Conservation (phyloP, 2,113 vertebrate genomes). For the Alethe diademata region DNA sequence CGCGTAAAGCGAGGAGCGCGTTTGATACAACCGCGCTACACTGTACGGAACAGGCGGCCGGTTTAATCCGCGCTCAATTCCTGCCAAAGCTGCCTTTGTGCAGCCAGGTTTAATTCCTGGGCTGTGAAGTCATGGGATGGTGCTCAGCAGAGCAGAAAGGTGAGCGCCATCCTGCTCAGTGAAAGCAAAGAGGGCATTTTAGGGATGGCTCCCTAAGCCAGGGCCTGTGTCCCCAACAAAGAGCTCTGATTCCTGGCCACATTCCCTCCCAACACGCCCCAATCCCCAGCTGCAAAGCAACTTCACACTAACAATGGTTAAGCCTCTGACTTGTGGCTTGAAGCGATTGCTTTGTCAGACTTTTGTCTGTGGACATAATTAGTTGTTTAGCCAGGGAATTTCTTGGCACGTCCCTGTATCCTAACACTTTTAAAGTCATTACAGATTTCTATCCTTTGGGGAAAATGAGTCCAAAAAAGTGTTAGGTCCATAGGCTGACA, state of each 20-base stretch:
- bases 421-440: not conserved
- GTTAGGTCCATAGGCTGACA: not conserved
- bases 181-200: constrained; percentile 55
- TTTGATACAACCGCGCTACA: not conserved
- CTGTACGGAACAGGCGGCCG: not conserved
- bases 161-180: constrained; percentile 5
- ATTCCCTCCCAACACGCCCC: constrained; percentile 2
- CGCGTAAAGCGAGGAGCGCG: not conserved
- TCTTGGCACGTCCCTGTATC: not conserved
- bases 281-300: constrained; percentile 4
- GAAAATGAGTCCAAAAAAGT: not conserved
- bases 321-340: constrained; percentile 50
- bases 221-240: constrained; percentile 9
- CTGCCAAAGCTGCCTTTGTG: constrained; percentile 46
- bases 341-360: constrained; percentile 28
- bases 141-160: constrained; percentile 70
- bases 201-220: constrained; percentile 13
- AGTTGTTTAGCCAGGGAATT: not conserved
- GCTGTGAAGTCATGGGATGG: constrained; percentile 56
- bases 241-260: constrained; percentile 30
- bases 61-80: constrained; percentile 37
- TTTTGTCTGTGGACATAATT: constrained; percentile 13
- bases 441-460: not conserved
- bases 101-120: constrained; percentile 25
- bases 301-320: constrained; percentile 24